Base-by-base conservation (phyloP, 2,888 invertebrate species). In the Dorcus parallelipipedus region DNA sequence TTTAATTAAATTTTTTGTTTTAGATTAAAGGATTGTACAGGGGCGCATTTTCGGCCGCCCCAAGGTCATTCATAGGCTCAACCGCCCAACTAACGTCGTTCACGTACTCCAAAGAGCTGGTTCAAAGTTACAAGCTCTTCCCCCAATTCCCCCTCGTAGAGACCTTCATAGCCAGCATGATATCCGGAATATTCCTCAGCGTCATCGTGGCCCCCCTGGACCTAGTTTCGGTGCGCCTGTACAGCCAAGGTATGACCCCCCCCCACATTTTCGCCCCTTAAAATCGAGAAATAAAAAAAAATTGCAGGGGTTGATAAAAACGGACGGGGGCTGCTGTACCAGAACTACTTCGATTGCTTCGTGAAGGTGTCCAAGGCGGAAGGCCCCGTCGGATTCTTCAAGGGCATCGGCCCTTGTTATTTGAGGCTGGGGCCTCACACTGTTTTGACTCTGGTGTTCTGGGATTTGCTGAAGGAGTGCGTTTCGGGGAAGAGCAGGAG, bases 141-240 rank as follows among this genome's bases (percentile, higher is more conserved):
- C 71, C 73, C 2, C 70, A 80, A 58, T 81, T 82, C 38, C 87
- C 90, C 3, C 79, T 89, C 59, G 67, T 85, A 59, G 83, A 87
- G 64, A 89, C 93, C 0, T 87, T 94, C 69, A 53, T 57, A 20
- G 89, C 92, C 3, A 89, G 91, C 48, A 83, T 89, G 69, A 79
- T 91, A 9, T 91, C 93, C 3, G 94, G 95, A 0, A 78, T 91
- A 0, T 84, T 89, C 1, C 90, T 94, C 77, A 89, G 91, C 0
- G 62, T 89, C 1, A 86, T 86, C 53, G 89, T 95, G 79, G 93
- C 93, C 40, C 95, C 95, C 0, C 91, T 95, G 64, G 95, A 95
- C 77, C 90, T 95, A 0, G 84, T 95, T 40, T 88, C 93, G 0
- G 95, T 95, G 0, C 83, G 95, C 52, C 81, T 95, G 48, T 95